Conservation (phyloP, 2,797 vertebrate genomes). For the Sebastes nivosus region DNA sequence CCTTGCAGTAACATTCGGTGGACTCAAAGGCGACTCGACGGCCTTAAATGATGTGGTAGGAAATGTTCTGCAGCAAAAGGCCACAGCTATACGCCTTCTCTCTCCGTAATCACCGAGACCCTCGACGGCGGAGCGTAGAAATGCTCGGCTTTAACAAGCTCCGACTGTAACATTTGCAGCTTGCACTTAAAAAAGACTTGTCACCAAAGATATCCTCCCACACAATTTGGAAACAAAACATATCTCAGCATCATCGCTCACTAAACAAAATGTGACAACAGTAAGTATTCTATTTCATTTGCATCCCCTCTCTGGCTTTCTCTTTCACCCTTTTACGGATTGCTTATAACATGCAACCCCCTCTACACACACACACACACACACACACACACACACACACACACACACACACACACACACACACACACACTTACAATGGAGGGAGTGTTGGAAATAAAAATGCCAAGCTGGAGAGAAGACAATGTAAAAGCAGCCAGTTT, state of each 20-base stretch:
- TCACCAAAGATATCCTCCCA: slow-evolving; percentile 60
- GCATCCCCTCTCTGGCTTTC: slow-evolving; percentile 25
- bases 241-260: slow-evolving; percentile 42
- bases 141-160: slow-evolving; percentile 62
- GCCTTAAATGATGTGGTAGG: slow-evolving; percentile 47
- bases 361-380: not conserved
- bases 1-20: not conserved
- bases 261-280: slow-evolving; percentile 42
- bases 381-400: slow-evolving; percentile 33
- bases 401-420: slow-evolving; percentile 14
- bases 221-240: slow-evolving; percentile 65
- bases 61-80: slow-evolving; percentile 38
- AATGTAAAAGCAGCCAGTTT: slow-evolving; percentile 18
- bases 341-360: not conserved
- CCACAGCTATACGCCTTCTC: slow-evolving; percentile 26
- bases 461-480: slow-evolving; percentile 11
- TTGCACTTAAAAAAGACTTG: slow-evolving; percentile 63
- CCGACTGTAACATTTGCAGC: slow-evolving; percentile 60
- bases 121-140: slow-evolving; percentile 20
- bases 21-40: not conserved
- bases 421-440: slow-evolving; percentile 34
- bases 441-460: slow-evolving; percentile 14
- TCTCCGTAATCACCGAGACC: slow-evolving; percentile 60
- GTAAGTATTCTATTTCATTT: slow-evolving; percentile 57
- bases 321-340: not conserved